Percentiles rank a stretch among this genome's conserved stretches.
phyloP scores from a whole-genome alignment of 2,888 invertebrate species.

The Carabus problematicus region DNA sequence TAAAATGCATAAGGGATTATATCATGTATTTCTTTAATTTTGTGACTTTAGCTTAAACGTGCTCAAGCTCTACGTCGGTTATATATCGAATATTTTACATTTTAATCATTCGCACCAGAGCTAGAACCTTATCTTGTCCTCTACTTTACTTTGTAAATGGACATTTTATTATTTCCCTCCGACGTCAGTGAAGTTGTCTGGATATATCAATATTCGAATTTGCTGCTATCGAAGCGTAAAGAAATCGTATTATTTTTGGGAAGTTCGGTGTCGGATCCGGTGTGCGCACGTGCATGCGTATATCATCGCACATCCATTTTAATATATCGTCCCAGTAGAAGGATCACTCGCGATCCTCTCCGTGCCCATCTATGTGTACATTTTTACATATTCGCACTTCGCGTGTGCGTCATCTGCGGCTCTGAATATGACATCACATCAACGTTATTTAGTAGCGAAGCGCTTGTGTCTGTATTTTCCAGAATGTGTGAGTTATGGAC shows the following conservation, averaged over 20 bases:
- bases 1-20: constrained; percentile 35
- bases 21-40: constrained; percentile 38
- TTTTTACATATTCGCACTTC: constrained; percentile 21
- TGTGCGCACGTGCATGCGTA: background rate
- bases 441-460: constrained; percentile 36
- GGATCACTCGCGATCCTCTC: background rate
- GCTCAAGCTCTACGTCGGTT: constrained; percentile 25
- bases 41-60: constrained; percentile 28
- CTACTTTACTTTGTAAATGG: background rate
- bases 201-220: too few relatives aligned
- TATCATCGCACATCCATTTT: constrained; percentile 19
- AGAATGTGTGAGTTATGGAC: constrained; percentile 38
- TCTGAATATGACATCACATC: constrained; percentile 28
- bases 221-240: too few relatives aligned
- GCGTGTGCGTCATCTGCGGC: background rate
- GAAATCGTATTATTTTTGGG: too few relatives aligned
- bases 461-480: constrained; percentile 32
- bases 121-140: too few relatives aligned
- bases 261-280: too few relatives aligned
- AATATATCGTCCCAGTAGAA: background rate
- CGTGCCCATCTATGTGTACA: background rate
- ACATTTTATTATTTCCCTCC: constrained; percentile 1
- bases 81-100: constrained; percentile 38
- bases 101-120: constrained; percentile 17
- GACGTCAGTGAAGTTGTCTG: background rate